These are phyloP conservation scores for Cottoperca gobio DNA, from an alignment of 2,797 vertebrate species.

Conservation along the genomic window DNA sequence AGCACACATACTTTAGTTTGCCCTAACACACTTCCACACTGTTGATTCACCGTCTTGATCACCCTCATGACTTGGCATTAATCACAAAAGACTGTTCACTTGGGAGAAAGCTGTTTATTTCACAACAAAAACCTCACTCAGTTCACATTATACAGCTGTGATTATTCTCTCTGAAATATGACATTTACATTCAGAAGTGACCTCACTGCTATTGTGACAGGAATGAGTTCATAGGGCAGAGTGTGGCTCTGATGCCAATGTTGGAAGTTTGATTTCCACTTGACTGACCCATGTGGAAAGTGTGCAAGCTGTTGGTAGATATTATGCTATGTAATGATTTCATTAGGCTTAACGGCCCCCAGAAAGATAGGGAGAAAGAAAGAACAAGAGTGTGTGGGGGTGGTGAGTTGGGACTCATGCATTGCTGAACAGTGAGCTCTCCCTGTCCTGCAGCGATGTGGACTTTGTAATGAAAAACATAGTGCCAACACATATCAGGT, in stretches of 20 bases:
- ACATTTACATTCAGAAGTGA: conserved; percentile 14
- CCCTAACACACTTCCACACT: conserved; percentile 34
- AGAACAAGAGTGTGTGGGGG: conserved; percentile 17
- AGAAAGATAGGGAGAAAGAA: conserved; percentile 21
- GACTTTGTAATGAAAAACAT: conserved; percentile 11
- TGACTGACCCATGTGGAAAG: conserved; percentile 52
- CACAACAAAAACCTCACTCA: neutral
- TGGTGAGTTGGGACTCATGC: conserved; percentile 31
- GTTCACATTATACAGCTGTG: neutral
- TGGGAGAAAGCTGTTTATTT: conserved; percentile 10
- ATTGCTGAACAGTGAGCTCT: conserved; percentile 30
- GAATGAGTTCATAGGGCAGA: conserved; percentile 38
- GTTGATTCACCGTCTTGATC: conserved; percentile 7
- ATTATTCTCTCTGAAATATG: conserved; percentile 23
- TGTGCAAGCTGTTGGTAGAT: conserved; percentile 49
- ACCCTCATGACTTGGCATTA: conserved; percentile 9
- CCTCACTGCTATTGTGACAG: conserved; percentile 16
- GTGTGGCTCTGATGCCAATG: conserved; percentile 23
- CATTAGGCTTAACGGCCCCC: conserved; percentile 37
- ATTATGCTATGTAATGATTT: conserved; percentile 48
- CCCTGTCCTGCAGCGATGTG: conserved; percentile 15
- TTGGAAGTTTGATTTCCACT: conserved; percentile 39
- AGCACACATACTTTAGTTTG: conserved; percentile 20
- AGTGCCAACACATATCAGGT: neutral
- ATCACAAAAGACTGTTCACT: conserved; percentile 18